These are phyloP conservation scores for Brenthis ino DNA, from an alignment of 2,888 invertebrate genomes.

Conservation along the genomic window DNA sequence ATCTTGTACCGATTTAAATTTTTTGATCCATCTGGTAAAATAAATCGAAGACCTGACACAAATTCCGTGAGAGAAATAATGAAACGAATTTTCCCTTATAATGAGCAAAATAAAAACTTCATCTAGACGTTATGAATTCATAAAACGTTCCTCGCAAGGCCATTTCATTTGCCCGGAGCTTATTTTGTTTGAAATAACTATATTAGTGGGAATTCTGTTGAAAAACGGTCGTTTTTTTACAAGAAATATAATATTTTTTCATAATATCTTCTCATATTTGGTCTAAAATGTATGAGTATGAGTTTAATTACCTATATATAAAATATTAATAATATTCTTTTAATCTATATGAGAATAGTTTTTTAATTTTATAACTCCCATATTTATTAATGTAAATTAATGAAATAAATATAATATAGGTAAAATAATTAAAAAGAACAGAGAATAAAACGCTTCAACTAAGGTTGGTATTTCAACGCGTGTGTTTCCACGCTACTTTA, in stretches of 20 bases:
- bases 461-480: slow-evolving; percentile 21
- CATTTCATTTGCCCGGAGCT: slow-evolving; percentile 57
- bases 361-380: not conserved
- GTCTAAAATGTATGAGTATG: no score
- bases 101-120: slow-evolving; percentile 68
- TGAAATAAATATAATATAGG: not conserved
- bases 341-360: no score
- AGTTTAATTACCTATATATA: no score
- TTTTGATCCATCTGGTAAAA: slow-evolving; percentile 27
- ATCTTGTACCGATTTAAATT: not conserved
- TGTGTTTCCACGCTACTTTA: slow-evolving; percentile 49
- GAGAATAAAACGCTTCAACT: not conserved
- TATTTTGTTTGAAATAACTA: slow-evolving; percentile 53
- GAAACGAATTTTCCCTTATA: slow-evolving; percentile 55
- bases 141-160: slow-evolving; percentile 59
- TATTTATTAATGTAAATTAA: not conserved
- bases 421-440: not conserved
- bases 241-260: not conserved
- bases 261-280: no score
- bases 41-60: slow-evolving; percentile 20
- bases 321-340: no score
- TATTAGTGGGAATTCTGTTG: slow-evolving; percentile 40
- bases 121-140: slow-evolving; percentile 68
- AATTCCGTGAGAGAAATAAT: slow-evolving; percentile 50
- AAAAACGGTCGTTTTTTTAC: not conserved